Base-by-base conservation (phyloP, 2,888 invertebrate species). In the Tetropium fuscum region DNA sequence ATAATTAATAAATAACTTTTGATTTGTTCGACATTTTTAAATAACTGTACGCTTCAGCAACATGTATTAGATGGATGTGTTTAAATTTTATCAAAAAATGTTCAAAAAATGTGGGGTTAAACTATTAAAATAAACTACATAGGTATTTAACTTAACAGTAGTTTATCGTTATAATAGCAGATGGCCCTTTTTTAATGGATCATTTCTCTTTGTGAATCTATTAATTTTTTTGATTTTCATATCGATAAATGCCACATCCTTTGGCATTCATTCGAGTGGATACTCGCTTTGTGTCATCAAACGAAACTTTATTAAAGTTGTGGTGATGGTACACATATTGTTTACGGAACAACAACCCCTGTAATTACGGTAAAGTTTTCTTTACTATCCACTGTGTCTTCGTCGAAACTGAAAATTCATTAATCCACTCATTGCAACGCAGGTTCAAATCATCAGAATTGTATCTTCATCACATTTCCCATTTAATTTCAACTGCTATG, bases 21-120 rank as follows among this genome's bases (percentile, higher is more conserved):
- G 34, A 11, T 34, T 10, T 13, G 34, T 34, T 34, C 11, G 34
- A 34, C 13, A 34, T 13, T 34, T 13, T 10, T 13, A 34, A 34
- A 34, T 34, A 34, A 34, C 34, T 34, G 13, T 34, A 10, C 13
- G 34, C 34, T 34, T 34, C 34, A 34, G 34, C 34, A 34, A 34
- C 34, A 6, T 34, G 34, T 13, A 34, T 34, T 34, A 2, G 11
- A 34, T 34, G 11, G 3, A 13, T 13, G 13, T 34, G 34, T 13
- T 34, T 13, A 34, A 27, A 27, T 27, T 27, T 27, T 27, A 27
- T 38, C 38, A 13, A 38, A 6, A 15, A 15, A 34, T 11, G 13
- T 13, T 34, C 11, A 34, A 34, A 34, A 34, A 34, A 34, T 15
- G 15, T 34, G 34, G 7, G 7, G 34, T 34, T 34, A 34, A 27